Evolutionary conservation across 2,888 invertebrate genomes (phyloP).

Genomic region (Ommatoiulus sabulosus): DNA sequence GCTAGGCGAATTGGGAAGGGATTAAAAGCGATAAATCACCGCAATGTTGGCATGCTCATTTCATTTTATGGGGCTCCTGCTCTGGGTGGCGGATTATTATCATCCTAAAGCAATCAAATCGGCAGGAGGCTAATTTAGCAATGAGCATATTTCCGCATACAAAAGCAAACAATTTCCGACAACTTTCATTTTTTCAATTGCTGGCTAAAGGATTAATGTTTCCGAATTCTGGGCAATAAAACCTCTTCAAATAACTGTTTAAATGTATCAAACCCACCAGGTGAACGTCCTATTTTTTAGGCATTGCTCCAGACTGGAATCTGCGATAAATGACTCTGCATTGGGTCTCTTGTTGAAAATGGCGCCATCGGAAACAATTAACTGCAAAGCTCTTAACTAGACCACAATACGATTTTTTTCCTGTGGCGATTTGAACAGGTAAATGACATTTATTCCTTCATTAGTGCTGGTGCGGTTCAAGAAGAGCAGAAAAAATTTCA

Average conservation of each 20-base stretch:
- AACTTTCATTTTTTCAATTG: constrained; percentile 22
- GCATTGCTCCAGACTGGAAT: not conserved
- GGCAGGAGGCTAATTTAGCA: constrained; percentile 8
- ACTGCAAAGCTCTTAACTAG: not conserved
- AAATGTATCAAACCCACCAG: not conserved
- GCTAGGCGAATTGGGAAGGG: not conserved
- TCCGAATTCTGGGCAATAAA: not conserved
- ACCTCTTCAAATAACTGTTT: not conserved
- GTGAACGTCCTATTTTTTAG: constrained; percentile 13
- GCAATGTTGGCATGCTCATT: not conserved
- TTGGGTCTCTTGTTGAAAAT: not conserved
- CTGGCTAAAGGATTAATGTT: constrained; percentile 8
- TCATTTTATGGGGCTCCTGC: not conserved
- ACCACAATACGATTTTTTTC: constrained; percentile 9
- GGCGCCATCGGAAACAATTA: constrained; percentile 17
- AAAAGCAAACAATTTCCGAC: constrained; percentile 23
- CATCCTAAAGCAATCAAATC: constrained; percentile 39
- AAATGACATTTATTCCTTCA: constrained; percentile 43
- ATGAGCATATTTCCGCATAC: not conserved
- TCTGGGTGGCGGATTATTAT: constrained; percentile 30
- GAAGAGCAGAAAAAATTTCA: not conserved
- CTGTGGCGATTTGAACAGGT: not conserved
- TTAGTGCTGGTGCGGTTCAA: not conserved
- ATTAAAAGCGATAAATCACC: constrained; percentile 6
- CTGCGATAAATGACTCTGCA: not conserved